Base-by-base conservation (phyloP, 2,888 invertebrate genomes). In the Tetragnatha montana region DNA sequence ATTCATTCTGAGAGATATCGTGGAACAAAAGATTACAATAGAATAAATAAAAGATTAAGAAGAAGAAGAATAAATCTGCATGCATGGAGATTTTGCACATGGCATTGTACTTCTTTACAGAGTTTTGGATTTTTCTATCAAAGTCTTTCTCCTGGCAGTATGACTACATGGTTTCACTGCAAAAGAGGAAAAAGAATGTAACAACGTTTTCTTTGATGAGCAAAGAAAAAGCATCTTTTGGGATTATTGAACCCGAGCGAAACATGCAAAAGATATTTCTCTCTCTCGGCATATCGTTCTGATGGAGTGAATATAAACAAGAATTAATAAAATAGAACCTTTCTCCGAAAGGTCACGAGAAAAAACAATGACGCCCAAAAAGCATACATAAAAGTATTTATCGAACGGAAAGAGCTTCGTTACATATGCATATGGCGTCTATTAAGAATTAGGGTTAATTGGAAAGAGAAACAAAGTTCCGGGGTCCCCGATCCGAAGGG, bases 391-490 rank as follows among this genome's bases (percentile, higher is more conserved):
- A 17, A 60, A 60, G 60, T 60, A n/a, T 75, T 75, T 75, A 17
- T 17, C 47, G 49, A 71, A 21, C 10, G 35, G 35, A 35, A n/a
- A 47, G 47, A 75, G n/a, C 17, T 49, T 75, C 75, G 8, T 75
- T 75, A 14, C 75, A 47, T 75, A 47, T 75, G 75, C n/a, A 47
- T 75, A 50, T 8, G 12, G n/a, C 14, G n/a, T 47, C 8, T 17
- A 71, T 71, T 71, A 21, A 21, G 71, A 75, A 75, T 75, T 35
- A 75, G 19, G 47, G n/a, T 75, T 47, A 75, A 47, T 75, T 47
- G 47, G 17, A 47, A 75, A 2, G 75, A 35, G 47, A 75, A 14
- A 47, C 75, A 47, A 75, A 75, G 35, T 75, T 60, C 17, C 60
- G 4, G n/a, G 17, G 14, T 47, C 47, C 49, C 47, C 14, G 17